Percentiles rank a stretch among this genome's conserved stretches.
These are phyloP conservation scores for Hyperopisus bebe DNA, from an alignment of 2,113 vertebrate genomes.

Conservation along the genomic window DNA sequence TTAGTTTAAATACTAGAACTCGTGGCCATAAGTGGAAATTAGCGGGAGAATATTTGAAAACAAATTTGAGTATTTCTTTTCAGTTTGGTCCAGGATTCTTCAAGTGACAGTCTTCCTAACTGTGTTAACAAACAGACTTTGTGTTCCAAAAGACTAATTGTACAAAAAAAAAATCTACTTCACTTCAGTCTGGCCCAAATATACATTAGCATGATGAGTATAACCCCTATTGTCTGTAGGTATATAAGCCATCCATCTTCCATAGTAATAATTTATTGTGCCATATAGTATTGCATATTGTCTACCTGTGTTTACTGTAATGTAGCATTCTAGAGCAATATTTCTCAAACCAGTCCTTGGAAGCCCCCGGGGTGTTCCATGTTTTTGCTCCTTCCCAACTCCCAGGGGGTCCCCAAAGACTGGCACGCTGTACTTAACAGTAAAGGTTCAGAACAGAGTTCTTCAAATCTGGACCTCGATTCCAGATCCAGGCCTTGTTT, in stretches of 20 bases:
- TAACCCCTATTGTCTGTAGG: neutral
- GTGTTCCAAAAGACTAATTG: neutral
- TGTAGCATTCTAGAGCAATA: neutral
- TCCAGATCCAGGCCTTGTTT: too few relatives aligned
- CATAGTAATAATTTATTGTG: neutral
- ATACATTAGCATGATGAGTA: neutral
- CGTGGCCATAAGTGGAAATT: too few relatives aligned
- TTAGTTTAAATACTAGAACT: too few relatives aligned
- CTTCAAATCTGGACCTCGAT: too few relatives aligned
- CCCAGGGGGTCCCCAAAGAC: too few relatives aligned
- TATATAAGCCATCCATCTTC: neutral
- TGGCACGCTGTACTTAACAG: neutral
- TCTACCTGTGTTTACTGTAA: neutral
- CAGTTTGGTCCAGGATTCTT: neutral
- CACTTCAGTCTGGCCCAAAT: neutral
- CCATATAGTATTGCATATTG: neutral
- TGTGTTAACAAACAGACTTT: neutral
- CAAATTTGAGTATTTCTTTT: neutral
- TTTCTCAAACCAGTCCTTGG: neutral
- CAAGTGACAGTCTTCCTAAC: neutral
- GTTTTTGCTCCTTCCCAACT: too few relatives aligned
- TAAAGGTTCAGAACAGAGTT: neutral
- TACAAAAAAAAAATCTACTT: neutral
- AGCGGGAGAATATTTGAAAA: too few relatives aligned
- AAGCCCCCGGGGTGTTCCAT: too few relatives aligned